Evolutionary conservation across 1,140 invertebrate species (phyloP).

Genomic region (Bombus breviceps): DNA sequence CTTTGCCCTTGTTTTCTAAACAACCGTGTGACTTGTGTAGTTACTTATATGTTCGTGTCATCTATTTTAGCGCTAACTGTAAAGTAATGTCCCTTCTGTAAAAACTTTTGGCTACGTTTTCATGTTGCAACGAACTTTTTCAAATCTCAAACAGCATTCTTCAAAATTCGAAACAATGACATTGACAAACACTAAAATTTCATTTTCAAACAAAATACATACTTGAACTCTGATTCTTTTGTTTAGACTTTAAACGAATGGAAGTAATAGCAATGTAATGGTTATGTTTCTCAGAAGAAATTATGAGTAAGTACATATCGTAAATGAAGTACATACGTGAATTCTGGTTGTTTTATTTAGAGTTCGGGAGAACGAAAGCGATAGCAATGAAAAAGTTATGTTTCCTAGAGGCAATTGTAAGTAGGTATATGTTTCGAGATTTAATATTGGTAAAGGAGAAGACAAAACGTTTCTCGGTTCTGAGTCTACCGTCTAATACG

Average conservation of each 20-base stretch:
- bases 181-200: background rate
- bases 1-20: slow-evolving; percentile 7
- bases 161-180: background rate
- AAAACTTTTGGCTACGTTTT: slow-evolving; percentile 27
- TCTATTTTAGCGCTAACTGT: slow-evolving; percentile 34
- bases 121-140: slow-evolving; percentile 7
- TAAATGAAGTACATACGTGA: background rate
- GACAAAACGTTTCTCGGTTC: background rate
- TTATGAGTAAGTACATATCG: no score
- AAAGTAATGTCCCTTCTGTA: slow-evolving; percentile 17
- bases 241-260: background rate
- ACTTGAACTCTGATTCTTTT: background rate
- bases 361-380: no score
- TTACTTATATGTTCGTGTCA: background rate
- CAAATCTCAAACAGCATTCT: background rate
- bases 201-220: background rate
- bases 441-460: background rate
- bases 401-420: no score
- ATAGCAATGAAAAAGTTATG: background rate
- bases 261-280: background rate
- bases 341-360: background rate
- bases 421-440: background rate
- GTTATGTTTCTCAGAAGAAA: no score
- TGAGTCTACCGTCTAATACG: background rate
- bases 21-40: background rate